A percentile compares a stretch with the other conserved stretches of the same genome.
Evolutionary conservation across 2,888 invertebrate species (phyloP).

Genomic region (Alcis repandata): DNA sequence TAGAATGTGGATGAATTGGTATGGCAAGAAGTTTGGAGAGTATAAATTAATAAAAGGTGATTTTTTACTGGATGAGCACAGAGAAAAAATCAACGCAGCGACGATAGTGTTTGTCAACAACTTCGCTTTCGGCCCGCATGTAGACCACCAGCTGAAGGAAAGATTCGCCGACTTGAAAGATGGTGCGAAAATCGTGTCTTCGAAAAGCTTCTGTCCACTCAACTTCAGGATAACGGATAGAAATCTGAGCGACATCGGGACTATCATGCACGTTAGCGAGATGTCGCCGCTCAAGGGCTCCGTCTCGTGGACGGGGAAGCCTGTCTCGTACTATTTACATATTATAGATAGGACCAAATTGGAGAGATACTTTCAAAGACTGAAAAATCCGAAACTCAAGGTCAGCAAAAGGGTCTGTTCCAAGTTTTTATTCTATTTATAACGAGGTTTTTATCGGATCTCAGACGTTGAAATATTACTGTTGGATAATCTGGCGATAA

Average conservation of each 20-base stretch:
- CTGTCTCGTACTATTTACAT: slow-evolving; percentile 99
- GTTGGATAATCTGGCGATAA: neutral
- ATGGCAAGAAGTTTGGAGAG: slow-evolving; percentile 97
- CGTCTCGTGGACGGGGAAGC: slow-evolving; percentile 99
- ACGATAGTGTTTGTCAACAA: slow-evolving; percentile 99
- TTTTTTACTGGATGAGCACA: slow-evolving; percentile 96
- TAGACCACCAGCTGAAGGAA: slow-evolving; percentile 98
- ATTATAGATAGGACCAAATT: slow-evolving; percentile 98
- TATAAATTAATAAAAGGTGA: slow-evolving; percentile 97
- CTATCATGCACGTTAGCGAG: slow-evolving; percentile 99
- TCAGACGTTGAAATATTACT: slow-evolving; percentile 31
- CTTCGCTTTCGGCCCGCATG: slow-evolving; percentile 99
- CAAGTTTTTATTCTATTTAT: slow-evolving; percentile 58
- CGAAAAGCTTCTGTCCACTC: slow-evolving; percentile 99
- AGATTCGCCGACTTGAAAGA: slow-evolving; percentile 98
- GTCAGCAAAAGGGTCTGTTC: slow-evolving; percentile 87
- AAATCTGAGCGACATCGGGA: slow-evolving; percentile 98
- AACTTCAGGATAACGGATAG: slow-evolving; percentile 99
- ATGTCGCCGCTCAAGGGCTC: slow-evolving; percentile 97
- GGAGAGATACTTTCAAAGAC: slow-evolving; percentile 98
- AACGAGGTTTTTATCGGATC: slow-evolving; percentile 12
- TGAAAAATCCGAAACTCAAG: slow-evolving; percentile 95
- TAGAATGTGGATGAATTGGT: slow-evolving; percentile 99
- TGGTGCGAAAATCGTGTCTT: slow-evolving; percentile 98
- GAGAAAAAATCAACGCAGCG: slow-evolving; percentile 97